Base-by-base conservation (phyloP, 30 jellyfish, hydroid and myxozoan genomes). In the Chironex yamaguchii region DNA sequence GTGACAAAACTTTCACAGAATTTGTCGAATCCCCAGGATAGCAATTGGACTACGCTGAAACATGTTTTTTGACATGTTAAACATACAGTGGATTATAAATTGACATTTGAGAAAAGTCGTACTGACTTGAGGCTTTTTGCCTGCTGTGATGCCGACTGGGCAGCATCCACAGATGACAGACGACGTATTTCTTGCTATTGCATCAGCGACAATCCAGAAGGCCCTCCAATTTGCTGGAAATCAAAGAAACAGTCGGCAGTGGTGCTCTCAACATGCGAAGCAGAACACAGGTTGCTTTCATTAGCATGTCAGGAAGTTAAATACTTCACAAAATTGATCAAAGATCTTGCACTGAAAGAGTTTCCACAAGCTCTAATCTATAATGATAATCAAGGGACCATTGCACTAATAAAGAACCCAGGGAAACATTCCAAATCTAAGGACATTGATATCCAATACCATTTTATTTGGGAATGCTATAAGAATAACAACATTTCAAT, bases 181-280 rank as follows among this genome's bases (percentile, higher is more conserved):
- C 89, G 21, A n/a, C 53, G 89, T 62, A 76, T 76, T 68, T 11
- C 89, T n/a, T 69, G 89, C 20, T 76, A 58, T 36, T 17, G 29
- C 29, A 26, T 76, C 71, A n/a, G 71, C 35, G 27, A 52, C 14
- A 76, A 70, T 27, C 22, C 53, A 6, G 26, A 22, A 14, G 89
- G 89, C 13, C 89, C 90, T 4, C 90, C 89, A 21, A 76, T 76
- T 27, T 52, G 89, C 70, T 76, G 89, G 89, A 76, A 76, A 29
- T 76, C 89, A 53, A 76, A 35, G 90, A 76, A 76, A 58, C 89
- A 76, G 89, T 21, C 89, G 13, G 17, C 71, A 26, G 89, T 76
- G 22, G 89, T 89, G 4, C 69, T 76, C n/a, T 76, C 89, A 17
- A 76, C 89, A 20, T 76, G 89, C 58, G 89, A 76, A 76, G 89